A percentile compares a stretch with the other conserved stretches of the same genome.
These are phyloP conservation scores for Cryptus viduatorius DNA, from an alignment of 2,888 invertebrate species.

Conservation along the genomic window DNA sequence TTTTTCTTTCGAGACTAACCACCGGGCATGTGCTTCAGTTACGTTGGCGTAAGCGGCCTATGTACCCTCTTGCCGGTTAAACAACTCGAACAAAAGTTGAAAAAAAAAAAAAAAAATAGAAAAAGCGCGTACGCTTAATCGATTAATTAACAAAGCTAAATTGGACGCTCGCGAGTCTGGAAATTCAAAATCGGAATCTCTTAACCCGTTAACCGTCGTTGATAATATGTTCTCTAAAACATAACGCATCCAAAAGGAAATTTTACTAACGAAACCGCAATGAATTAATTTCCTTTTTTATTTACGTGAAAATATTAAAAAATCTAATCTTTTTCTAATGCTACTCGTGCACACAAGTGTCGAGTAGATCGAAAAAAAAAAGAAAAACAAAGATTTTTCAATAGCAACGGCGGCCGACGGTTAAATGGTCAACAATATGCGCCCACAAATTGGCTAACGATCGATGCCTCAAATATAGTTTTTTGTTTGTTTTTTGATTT, in stretches of 20 bases:
- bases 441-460: background rate
- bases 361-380: too few relatives aligned
- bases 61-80: background rate
- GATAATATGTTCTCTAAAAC: too few relatives aligned
- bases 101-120: background rate
- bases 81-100: background rate
- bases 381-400: too few relatives aligned
- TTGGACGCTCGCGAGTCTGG: background rate
- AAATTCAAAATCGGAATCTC: background rate
- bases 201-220: too few relatives aligned
- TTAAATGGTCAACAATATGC: background rate
- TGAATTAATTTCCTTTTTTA: background rate
- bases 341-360: background rate
- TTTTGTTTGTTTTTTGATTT: background rate
- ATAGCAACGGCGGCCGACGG: background rate
- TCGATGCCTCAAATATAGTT: background rate
- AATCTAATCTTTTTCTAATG: background rate
- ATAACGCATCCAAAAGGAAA: too few relatives aligned
- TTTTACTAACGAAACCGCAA: too few relatives aligned
- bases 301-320: background rate
- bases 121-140: background rate
- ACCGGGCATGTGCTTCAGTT: slow-evolving; percentile 40
- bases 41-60: slow-evolving; percentile 4
- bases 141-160: background rate
- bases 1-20: slow-evolving; percentile 1